A percentile compares a stretch with the other conserved stretches of the same genome.
Evolutionary conservation across 2,797 vertebrate species (phyloP).

Genomic region (Phoebastria nigripes): DNA sequence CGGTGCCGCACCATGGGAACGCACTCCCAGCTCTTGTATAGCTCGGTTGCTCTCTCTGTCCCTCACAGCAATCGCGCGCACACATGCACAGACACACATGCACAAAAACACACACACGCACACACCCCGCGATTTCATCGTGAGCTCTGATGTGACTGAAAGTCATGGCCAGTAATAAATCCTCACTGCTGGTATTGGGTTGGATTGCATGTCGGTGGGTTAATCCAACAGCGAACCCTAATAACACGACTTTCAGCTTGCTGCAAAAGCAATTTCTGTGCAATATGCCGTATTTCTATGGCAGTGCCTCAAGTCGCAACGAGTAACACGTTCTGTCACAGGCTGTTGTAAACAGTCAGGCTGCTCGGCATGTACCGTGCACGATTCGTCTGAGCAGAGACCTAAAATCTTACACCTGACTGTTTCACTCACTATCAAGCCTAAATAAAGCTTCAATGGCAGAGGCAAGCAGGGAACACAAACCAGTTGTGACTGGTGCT

Average conservation of each 20-base stretch:
- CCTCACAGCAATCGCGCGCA: neutral
- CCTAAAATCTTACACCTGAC: constrained; percentile 67
- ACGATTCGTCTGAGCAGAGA: constrained; percentile 19
- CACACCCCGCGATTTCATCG: neutral
- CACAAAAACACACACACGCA: neutral
- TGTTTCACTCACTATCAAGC: constrained; percentile 60
- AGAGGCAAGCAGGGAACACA: constrained; percentile 42
- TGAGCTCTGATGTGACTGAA: neutral
- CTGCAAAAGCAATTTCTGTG: constrained; percentile 62
- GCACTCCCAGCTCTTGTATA: neutral
- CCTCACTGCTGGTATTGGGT: neutral
- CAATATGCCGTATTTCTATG: constrained; percentile 51
- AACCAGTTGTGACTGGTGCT: constrained; percentile 49
- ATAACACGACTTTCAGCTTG: constrained; percentile 50
- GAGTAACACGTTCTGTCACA: constrained; percentile 52
- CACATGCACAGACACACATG: fast-evolving
- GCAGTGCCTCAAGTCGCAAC: constrained; percentile 27
- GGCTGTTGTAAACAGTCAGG: constrained; percentile 47
- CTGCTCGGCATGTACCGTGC: neutral
- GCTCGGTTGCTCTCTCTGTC: constrained; percentile 22
- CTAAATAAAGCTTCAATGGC: constrained; percentile 53
- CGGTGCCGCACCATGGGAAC: fast-evolving
- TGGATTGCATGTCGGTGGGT: constrained; percentile 36
- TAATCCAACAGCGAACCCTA: constrained; percentile 54
- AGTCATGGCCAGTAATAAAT: constrained; percentile 55